phyloP scores from a whole-genome alignment of 2,797 vertebrate genomes.

The Sternotherus odoratus region DNA sequence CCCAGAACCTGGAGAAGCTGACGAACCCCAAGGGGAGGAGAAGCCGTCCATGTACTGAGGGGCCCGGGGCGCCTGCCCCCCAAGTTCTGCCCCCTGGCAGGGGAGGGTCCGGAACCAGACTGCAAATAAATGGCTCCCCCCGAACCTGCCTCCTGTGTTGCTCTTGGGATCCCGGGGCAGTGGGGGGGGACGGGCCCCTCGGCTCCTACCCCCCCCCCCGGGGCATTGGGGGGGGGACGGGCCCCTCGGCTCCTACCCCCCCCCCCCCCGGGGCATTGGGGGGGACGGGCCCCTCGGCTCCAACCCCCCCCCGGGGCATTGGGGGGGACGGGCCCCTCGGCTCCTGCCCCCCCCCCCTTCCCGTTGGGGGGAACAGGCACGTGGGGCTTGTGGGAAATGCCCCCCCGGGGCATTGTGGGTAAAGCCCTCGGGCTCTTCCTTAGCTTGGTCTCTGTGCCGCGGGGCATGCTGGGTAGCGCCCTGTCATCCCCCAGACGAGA shows the following conservation, averaged over 20 bases:
- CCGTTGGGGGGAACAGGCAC: no score
- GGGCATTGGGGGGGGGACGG: no score
- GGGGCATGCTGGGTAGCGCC: neutral
- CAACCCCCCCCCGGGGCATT: no score
- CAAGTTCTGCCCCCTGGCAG: neutral
- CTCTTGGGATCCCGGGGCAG: no score
- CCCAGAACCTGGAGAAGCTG: slow-evolving; percentile 91
- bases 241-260: no score
- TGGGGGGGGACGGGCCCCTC: no score
- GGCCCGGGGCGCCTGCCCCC: neutral
- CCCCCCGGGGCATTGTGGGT: neutral
- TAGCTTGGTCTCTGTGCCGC: neutral
- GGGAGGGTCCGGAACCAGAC: neutral
- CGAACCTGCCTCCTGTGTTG: neutral
- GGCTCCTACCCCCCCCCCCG: no score
- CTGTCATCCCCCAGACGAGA: neutral
- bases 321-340: no score
- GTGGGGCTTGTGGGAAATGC: no score
- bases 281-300: no score
- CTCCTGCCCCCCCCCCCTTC: no score
- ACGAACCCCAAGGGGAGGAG: slow-evolving; percentile 94
- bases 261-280: no score
- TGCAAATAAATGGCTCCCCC: neutral
- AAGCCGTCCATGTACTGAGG: slow-evolving; percentile 93
- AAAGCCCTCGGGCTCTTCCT: neutral